phyloP scores from a whole-genome alignment of 2,797 vertebrate species.

The Lagocephalus sceleratus region DNA sequence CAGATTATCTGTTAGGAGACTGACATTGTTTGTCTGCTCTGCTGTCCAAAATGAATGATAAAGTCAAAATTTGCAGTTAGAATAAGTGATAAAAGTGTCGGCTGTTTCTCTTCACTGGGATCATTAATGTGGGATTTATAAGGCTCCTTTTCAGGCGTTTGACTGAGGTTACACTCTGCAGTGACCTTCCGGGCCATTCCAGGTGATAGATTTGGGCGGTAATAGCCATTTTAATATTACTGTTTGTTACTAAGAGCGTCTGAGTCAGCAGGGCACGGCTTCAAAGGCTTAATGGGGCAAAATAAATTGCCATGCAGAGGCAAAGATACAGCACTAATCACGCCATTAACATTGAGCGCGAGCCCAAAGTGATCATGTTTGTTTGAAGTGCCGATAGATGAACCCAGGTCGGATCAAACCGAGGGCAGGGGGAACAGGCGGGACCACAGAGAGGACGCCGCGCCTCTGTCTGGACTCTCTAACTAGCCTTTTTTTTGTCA shows the following conservation, averaged over 20 bases:
- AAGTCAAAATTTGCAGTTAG: conserved; percentile 5
- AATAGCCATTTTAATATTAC: conserved; percentile 73
- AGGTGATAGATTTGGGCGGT: conserved; percentile 66
- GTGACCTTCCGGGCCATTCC: conserved; percentile 63
- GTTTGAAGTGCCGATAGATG: conserved; percentile 63
- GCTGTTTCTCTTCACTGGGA: conserved; percentile 25
- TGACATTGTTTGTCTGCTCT: too few species aligned
- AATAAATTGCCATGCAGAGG: conserved; percentile 71
- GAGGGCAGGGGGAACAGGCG: conserved; percentile 42
- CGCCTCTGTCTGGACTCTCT: conserved; percentile 19
- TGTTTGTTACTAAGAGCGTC: conserved; percentile 75
- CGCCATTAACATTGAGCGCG: conserved; percentile 73
- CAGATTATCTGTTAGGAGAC: too few species aligned
- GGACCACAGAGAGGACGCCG: conserved; percentile 9
- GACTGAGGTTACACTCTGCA: conserved; percentile 45
- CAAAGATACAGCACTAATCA: conserved; percentile 70
- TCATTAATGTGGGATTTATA: conserved; percentile 48
- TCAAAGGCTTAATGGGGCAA: conserved; percentile 71
- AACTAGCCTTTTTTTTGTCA: conserved; percentile 17
- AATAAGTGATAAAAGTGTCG: conserved; percentile 8
- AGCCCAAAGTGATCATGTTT: conserved; percentile 65
- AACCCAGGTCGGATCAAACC: conserved; percentile 65
- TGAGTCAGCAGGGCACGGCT: conserved; percentile 74
- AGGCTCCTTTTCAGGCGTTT: conserved; percentile 50
- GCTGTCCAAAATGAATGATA: neutral